phyloP scores from a whole-genome alignment of 2,797 vertebrate species.

The Lepilemur septentrionalis region DNA sequence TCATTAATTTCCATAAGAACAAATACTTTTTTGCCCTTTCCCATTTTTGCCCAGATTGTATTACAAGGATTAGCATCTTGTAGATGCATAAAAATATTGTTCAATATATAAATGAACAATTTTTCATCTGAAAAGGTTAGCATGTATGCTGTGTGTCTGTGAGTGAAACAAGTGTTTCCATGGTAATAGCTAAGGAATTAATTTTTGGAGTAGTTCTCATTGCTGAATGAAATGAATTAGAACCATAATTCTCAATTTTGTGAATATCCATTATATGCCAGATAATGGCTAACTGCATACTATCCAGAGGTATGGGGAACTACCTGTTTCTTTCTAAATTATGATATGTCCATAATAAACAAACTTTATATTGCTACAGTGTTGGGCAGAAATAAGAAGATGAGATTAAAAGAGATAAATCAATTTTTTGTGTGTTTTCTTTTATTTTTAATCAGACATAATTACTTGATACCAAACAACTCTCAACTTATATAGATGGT shows the following conservation, averaged over 20 bases:
- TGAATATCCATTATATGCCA: neutral
- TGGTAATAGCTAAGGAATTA: slow-evolving; percentile 44
- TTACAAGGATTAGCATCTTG: neutral
- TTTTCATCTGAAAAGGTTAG: slow-evolving; percentile 26
- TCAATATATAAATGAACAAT: neutral
- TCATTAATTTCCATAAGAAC: neutral
- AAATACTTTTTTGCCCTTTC: neutral
- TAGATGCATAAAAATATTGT: slow-evolving; percentile 19
- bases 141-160: neutral
- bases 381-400: neutral
- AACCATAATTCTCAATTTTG: neutral
- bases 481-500: neutral
- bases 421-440: neutral
- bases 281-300: neutral
- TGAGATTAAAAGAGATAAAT: neutral
- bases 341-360: neutral
- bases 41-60: neutral
- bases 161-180: slow-evolving; percentile 45
- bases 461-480: neutral
- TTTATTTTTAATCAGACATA: neutral
- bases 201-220: slow-evolving; percentile 33
- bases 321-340: neutral
- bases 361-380: neutral
- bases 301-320: neutral
- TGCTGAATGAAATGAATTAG: slow-evolving; percentile 17